Conservation (phyloP, 1,140 invertebrate species). For the Drosophila arawakana region DNA sequence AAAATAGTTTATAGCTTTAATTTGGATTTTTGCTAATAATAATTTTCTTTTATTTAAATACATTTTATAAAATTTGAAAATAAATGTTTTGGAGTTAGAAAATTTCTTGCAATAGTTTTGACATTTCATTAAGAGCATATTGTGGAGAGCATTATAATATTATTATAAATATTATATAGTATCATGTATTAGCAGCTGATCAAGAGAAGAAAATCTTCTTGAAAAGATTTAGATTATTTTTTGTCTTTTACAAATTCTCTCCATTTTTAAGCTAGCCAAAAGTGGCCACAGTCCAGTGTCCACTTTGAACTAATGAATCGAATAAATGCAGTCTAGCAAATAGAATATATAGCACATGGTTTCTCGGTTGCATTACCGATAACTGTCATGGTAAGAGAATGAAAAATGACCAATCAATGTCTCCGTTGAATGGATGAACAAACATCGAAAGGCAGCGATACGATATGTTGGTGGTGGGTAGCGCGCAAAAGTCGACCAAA, state of each 20-base stretch:
- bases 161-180: too few species aligned
- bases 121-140: too few species aligned
- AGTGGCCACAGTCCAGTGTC: conserved; percentile 37
- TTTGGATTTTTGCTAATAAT: too few species aligned
- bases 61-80: too few species aligned
- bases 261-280: neutral
- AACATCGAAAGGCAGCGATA: conserved; percentile 53
- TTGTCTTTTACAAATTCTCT: neutral
- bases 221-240: too few species aligned
- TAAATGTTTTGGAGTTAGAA: too few species aligned
- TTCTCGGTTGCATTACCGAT: conserved; percentile 52
- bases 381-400: conserved; percentile 73
- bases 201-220: too few species aligned
- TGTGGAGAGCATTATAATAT: too few species aligned
- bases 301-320: conserved; percentile 70
- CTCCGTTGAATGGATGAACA: conserved; percentile 69
- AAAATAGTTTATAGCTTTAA: too few species aligned
- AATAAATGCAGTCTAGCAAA: conserved; percentile 57
- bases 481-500: conserved; percentile 56
- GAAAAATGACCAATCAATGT: conserved; percentile 83
- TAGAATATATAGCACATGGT: conserved; percentile 37
- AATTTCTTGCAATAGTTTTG: too few species aligned
- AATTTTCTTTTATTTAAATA: too few species aligned
- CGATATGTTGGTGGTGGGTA: conserved; percentile 36
- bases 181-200: too few species aligned